These are phyloP conservation scores for Drosophila gunungcola DNA, from an alignment of 1,140 invertebrate species.

Conservation along the genomic window DNA sequence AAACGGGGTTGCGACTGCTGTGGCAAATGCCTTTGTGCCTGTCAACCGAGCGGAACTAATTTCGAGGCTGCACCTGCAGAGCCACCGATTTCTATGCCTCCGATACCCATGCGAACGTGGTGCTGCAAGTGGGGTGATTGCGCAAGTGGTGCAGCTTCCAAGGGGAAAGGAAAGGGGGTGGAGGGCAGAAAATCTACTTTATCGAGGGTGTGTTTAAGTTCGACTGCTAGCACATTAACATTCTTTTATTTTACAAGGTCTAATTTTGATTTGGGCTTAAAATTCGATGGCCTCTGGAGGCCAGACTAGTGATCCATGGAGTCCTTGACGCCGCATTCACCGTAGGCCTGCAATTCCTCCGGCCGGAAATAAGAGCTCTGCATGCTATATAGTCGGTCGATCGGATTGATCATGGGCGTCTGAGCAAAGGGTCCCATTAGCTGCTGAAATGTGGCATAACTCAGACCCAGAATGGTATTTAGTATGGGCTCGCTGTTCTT, in stretches of 20 bases:
- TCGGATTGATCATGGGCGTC: conserved; percentile 86
- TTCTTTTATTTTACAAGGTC: conserved; percentile 79
- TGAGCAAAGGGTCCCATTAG: conserved; percentile 84
- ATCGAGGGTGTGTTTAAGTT: conserved; percentile 11
- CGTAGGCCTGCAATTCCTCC: conserved; percentile 85
- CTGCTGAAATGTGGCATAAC: conserved; percentile 84
- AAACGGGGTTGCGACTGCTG: conserved; percentile 49
- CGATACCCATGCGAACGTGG: conserved; percentile 11
- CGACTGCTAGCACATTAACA: conserved; percentile 74
- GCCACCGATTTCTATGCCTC: conserved; percentile 15
- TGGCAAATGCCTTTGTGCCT: conserved; percentile 64
- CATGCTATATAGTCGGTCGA: conserved; percentile 88
- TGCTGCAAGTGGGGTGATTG: conserved; percentile 41
- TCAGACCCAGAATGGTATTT: conserved; percentile 83
- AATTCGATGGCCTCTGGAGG: conserved; percentile 38
- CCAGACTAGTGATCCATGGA: conserved; percentile 62
- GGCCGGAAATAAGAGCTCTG: conserved; percentile 88
- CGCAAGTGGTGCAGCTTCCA: conserved; percentile 44
- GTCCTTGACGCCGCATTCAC: conserved; percentile 76
- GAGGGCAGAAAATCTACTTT: conserved; percentile 2
- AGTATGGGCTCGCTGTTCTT: conserved; percentile 81
- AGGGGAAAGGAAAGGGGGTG: neutral
- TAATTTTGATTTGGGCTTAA: conserved; percentile 83
- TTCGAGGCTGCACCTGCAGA: conserved; percentile 79
- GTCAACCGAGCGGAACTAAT: conserved; percentile 82